Percentiles rank a stretch among this genome's conserved stretches.
Evolutionary conservation across 2,797 vertebrate species (phyloP).

Genomic region (Sarcoramphus papa): DNA sequence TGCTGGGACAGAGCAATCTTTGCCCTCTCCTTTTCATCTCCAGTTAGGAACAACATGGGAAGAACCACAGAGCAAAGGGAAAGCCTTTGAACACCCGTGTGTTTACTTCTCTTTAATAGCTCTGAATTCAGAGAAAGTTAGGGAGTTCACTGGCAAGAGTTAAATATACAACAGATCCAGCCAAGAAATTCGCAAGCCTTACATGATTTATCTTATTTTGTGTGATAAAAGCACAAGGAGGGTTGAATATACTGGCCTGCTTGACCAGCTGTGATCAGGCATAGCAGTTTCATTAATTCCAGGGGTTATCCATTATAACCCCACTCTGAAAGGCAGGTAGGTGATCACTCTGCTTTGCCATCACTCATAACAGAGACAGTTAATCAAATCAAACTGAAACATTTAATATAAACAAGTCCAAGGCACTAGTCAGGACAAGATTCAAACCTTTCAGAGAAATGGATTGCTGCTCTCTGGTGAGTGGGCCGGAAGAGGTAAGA

Average conservation of each 20-base stretch:
- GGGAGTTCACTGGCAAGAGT: neutral
- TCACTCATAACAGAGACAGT: neutral
- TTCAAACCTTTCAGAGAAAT: neutral
- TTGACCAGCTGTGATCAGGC: neutral
- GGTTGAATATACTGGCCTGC: neutral
- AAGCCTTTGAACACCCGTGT: conserved; percentile 40
- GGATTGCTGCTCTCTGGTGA: neutral
- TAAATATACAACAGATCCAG: neutral
- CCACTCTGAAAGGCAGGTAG: neutral
- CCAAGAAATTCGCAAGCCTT: neutral
- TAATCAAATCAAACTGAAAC: neutral
- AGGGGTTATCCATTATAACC: neutral
- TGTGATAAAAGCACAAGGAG: neutral
- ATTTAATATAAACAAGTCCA: neutral
- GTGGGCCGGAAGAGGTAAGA: neutral
- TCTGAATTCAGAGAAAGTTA: conserved; percentile 12
- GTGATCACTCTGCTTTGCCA: neutral
- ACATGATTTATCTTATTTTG: neutral
- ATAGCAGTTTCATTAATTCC: neutral
- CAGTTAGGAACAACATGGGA: conserved; percentile 20
- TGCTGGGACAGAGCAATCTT: conserved; percentile 38
- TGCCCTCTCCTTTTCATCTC: conserved; percentile 55
- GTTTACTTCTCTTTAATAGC: conserved; percentile 26
- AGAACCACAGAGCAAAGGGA: neutral
- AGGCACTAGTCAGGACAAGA: neutral